Evolutionary conservation across 2,113 vertebrate genomes (phyloP), one percentile per base, ranked within the genome.

Genomic region (Triplophysa rosa): DNA sequence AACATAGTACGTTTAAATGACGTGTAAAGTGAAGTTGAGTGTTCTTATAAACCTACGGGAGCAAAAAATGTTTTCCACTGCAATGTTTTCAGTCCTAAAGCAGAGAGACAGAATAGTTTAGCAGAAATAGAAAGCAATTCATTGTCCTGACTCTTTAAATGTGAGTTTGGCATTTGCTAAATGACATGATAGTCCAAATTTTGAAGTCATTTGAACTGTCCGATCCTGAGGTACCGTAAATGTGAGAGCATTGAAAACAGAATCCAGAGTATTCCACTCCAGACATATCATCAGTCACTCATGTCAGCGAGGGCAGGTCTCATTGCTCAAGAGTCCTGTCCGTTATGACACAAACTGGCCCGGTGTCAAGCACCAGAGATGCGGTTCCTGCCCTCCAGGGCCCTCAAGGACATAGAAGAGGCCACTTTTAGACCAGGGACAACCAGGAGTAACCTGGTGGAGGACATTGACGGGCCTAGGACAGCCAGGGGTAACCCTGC

Each of bases 281-380:
- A 61, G 77, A 79, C 67, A 62, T 56, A 23, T 79, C 29, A 70
- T 70, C 77, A 62, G 65, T 70, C 77, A 61, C 56, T 47, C 77
- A 49, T 11, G 21, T 29, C 66, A 79, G 77, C 19, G 13, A 40
- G 67, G 77, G 77, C 45, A 21, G 78, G 59, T 69, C 67, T 71
- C 58, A 80, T 80, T 71, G 26, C 45, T 80, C 54, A 69, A 47
- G 14, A 3, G 58, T 42, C 59, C 24, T 79, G 78, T 79, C 59
- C 29, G 26, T 24, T 26, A 16, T 64, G 40, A 61, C 63, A 67
- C 37, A 58, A 24, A 19, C 63, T 80, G 69, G 70, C 79, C 58
- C 24, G 0, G 62, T 66, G 70, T 58, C 79, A 69, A 66, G 19
- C 49, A 19, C 64, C 56, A 78, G 13, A 62, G 33, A 62, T 37